A percentile compares a stretch with the other conserved stretches of the same genome.
Evolutionary conservation across 2,888 invertebrate genomes (phyloP).

Genomic region (Colostygia pectinataria): DNA sequence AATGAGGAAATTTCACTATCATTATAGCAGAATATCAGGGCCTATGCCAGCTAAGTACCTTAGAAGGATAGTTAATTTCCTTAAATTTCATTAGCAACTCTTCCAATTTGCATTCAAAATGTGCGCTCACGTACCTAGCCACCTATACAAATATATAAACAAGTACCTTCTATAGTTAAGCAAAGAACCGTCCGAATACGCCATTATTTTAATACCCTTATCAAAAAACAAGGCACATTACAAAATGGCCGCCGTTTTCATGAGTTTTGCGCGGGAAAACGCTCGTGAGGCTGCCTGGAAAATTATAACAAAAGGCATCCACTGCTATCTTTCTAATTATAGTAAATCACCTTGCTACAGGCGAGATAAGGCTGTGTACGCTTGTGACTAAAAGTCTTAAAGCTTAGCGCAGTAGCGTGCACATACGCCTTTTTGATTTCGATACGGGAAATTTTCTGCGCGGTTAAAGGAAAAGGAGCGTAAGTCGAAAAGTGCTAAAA

Average conservation of each 20-base stretch:
- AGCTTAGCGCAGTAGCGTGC: constrained; percentile 45
- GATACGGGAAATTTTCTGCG: constrained; percentile 46
- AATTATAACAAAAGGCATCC: constrained; percentile 83
- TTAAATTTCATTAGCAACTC: constrained; percentile 72
- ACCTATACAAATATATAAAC: constrained; percentile 63
- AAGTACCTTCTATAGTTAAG: constrained; percentile 57
- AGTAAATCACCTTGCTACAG: constrained; percentile 82
- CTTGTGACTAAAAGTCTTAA: constrained; percentile 63
- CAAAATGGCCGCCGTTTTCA: constrained; percentile 81
- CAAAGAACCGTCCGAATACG: constrained; percentile 71
- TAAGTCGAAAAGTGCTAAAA: constrained; percentile 47
- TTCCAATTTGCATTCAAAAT: constrained; percentile 76
- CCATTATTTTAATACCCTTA: constrained; percentile 82
- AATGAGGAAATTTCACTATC: constrained; percentile 39
- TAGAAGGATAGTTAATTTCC: constrained; percentile 49
- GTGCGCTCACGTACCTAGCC: constrained; percentile 72
- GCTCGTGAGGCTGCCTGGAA: constrained; percentile 78
- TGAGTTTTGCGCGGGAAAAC: constrained; percentile 78
- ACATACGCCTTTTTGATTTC: constrained; percentile 63
- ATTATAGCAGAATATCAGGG: constrained; percentile 34
- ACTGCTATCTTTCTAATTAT: constrained; percentile 84
- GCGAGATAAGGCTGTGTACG: constrained; percentile 75
- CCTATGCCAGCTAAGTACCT: constrained; percentile 38
- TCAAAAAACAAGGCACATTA: constrained; percentile 83
- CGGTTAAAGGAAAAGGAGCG: constrained; percentile 43